These are phyloP conservation scores for Ovibos moschatus DNA, from an alignment of 2,113 vertebrate genomes.

Conservation along the genomic window DNA sequence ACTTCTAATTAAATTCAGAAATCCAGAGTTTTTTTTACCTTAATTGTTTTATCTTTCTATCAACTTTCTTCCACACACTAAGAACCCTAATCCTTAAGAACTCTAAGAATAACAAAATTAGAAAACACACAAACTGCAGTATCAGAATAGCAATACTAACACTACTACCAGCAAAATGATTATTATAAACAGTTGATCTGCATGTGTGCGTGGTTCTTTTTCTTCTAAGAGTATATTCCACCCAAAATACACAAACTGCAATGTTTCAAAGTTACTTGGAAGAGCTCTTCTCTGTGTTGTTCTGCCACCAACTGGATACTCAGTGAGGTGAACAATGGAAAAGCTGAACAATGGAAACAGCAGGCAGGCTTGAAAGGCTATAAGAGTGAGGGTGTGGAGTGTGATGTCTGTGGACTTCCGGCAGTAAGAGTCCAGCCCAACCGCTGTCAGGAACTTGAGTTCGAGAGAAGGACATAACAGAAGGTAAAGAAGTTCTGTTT, in stretches of 20 bases:
- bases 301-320: neutral
- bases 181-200: neutral
- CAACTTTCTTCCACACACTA: neutral
- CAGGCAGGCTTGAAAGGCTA: neutral
- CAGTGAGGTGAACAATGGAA: neutral
- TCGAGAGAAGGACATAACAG: neutral
- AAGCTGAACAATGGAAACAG: neutral
- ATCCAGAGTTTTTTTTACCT: neutral
- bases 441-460: neutral
- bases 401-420: neutral
- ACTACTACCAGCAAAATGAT: neutral
- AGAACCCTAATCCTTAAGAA: neutral
- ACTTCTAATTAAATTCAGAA: neutral
- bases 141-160: neutral
- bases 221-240: neutral
- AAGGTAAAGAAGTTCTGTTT: neutral
- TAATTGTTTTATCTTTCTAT: neutral
- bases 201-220: neutral
- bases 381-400: neutral
- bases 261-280: neutral
- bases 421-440: neutral
- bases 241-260: neutral
- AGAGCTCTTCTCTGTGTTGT: neutral
- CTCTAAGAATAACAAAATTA: neutral
- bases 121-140: neutral